Evolutionary conservation across 1,140 invertebrate genomes (phyloP), one percentile per base, ranked within the genome.

Genomic region (Ptiloglossa arizonensis): DNA sequence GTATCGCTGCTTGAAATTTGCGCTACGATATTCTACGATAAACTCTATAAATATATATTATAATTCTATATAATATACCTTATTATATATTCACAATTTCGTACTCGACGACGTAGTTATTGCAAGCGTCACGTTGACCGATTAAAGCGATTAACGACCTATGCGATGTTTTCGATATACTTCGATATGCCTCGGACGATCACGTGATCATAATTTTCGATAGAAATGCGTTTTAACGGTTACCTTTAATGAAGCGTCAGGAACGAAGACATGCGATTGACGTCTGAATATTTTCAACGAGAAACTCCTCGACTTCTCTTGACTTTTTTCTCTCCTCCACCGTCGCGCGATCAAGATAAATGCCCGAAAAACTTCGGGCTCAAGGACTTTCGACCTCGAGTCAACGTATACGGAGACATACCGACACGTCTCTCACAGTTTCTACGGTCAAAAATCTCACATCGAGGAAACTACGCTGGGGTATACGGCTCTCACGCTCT

Each of bases 261-360:
- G 29, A 57, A 27, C 44, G 24, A 63, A n/a, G 62, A 57, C n/a
- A 17, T 35, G 22, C 38, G 60, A 22, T 19, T n/a, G 54, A 32
- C 56, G 64, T 29, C 59, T 67, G 27, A 66, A 66, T 67, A 67
- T 71, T 27, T 15, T 29, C 24, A 35, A 41, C 67, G 41, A 62
- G 41, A 19, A 44, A 59, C 50, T 56, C 17, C 13, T 50, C 29
- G 27, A 17, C 29, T 35, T 13, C 6, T 19, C 5, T 15, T 44
- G 9, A 0, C 57, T 66, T 63, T 24, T 48, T 73, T 57, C 9
- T 35, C 52, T 32, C 54, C 24, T 15, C 0, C 27, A 27, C 50
- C 22, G 81, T 81, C 80, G 63, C 81, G 44, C 66, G 81, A 83
- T 78, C 80, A 77, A 82, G 80, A 83, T 83, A 81, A 79, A 83